Evolutionary conservation across 2,888 invertebrate genomes (phyloP).

Genomic region (Campopleginae sp.): DNA sequence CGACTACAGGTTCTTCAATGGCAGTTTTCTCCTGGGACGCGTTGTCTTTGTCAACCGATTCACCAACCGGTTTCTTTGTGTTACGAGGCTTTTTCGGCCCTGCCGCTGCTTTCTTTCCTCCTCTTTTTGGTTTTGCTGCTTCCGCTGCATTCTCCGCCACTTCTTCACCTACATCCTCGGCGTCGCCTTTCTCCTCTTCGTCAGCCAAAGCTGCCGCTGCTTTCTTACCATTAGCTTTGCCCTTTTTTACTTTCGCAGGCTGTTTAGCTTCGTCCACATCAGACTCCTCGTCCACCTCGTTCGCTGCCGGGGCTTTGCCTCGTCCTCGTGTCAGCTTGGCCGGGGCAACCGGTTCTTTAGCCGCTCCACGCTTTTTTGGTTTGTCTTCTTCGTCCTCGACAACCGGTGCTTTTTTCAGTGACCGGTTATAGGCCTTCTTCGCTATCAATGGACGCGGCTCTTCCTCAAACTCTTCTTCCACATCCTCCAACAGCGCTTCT

Average conservation of each 20-base stretch:
- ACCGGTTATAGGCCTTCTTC: slow-evolving; percentile 24
- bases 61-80: not conserved
- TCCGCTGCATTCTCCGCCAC: slow-evolving; percentile 31
- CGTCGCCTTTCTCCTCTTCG: slow-evolving; percentile 25
- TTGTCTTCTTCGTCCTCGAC: slow-evolving; percentile 36
- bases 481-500: not conserved
- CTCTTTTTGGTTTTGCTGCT: slow-evolving; percentile 35
- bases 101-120: slow-evolving; percentile 41
- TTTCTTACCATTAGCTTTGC: slow-evolving; percentile 47
- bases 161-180: slow-evolving; percentile 2
- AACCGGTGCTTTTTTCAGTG: slow-evolving; percentile 47
- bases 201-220: not conserved
- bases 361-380: slow-evolving; percentile 53
- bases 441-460: slow-evolving; percentile 8
- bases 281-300: slow-evolving; percentile 17
- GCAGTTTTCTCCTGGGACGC: not conserved
- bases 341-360: slow-evolving; percentile 26
- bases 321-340: slow-evolving; percentile 60
- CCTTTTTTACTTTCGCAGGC: slow-evolving; percentile 31
- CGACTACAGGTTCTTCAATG: not conserved
- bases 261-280: slow-evolving; percentile 29
- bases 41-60: not conserved
- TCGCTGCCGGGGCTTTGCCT: slow-evolving; percentile 44
- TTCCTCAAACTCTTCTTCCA: slow-evolving; percentile 9
- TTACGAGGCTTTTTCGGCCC: slow-evolving; percentile 4